Evolutionary conservation across 2,888 invertebrate genomes (phyloP), one percentile per base, ranked within the genome.

Genomic region (Phania funesta): DNA sequence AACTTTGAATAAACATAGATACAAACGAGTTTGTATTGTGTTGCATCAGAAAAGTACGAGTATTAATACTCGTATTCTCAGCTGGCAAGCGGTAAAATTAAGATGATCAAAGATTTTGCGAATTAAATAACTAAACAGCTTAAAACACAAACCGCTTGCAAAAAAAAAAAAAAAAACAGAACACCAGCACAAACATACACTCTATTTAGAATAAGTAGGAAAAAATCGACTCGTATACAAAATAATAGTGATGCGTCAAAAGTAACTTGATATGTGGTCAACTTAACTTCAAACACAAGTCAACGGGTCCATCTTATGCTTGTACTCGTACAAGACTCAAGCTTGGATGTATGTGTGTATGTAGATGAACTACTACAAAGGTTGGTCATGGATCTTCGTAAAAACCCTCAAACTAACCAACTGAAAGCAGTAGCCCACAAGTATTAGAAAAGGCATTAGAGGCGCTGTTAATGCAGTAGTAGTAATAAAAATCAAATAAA

Each of bases 221-320:
- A 56, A n/a, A 52, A 52, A 54, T 35, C 16, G 26, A 65, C 26
- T 16, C 32, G n/a, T n/a, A n/a, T n/a, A 71, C 62, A 68, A 71
- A 70, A 64, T 73, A 68, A 68, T 70, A 75, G 78, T 67, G 78
- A 82, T 78, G 82, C 78, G 64, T 78, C 70, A 65, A 78, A 68
- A 68, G 82, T 65, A 82, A 82, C 64, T 60, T 78, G 82, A 82
- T 82, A 82, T 82, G 78, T 82, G 82, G 82, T 82, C 82, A 76
- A 76, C 76, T 68, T 32, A 60, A 65, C 46, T 44, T 44, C n/a
- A 56, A 74, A 50, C 52, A 52, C 60, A 79, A 82, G 78, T 62
- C 78, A 76, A 74, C 48, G 74, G 68, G 67, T 64, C 52, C 60
- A 62, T 71, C 70, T 80, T 73, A 29, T 67, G 41, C 32, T 44